Evolutionary conservation across 2,888 invertebrate species (phyloP).

Genomic region (Pimpla rufipes): DNA sequence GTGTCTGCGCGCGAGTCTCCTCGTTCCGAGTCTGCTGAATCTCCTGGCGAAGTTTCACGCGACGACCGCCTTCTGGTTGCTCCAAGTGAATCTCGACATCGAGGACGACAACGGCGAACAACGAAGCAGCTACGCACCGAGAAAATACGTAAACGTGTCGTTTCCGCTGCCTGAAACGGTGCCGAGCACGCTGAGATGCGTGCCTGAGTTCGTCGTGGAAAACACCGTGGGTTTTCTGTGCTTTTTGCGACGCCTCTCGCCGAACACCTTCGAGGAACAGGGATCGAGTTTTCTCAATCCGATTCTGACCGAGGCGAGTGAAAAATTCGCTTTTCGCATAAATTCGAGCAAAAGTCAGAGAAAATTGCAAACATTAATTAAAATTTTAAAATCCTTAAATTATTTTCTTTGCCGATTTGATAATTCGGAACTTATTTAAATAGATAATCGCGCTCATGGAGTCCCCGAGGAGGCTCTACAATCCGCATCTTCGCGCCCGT

Average conservation of each 20-base stretch:
- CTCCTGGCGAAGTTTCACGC: conserved; percentile 92
- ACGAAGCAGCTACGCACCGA: conserved; percentile 88
- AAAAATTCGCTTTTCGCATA: too few species aligned
- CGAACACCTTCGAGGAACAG: conserved; percentile 89
- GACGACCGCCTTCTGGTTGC: conserved; percentile 94
- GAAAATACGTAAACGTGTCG: conserved; percentile 86
- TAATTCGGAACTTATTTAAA: conserved; percentile 45
- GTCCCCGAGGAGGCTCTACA: conserved; percentile 92
- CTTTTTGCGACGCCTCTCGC: conserved; percentile 90
- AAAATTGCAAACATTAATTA: too few species aligned
- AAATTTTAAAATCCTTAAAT: too few species aligned
- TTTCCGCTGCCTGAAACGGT: conserved; percentile 89
- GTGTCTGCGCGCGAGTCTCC: conserved; percentile 91
- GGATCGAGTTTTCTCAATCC: conserved; percentile 89
- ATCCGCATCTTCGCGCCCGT: conserved; percentile 96
- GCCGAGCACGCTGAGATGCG: conserved; percentile 91
- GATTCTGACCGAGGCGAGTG: conserved; percentile 88
- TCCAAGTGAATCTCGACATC: conserved; percentile 91
- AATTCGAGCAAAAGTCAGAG: too few species aligned
- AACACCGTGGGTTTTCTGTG: conserved; percentile 94
- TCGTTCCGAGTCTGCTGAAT: conserved; percentile 91
- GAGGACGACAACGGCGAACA: conserved; percentile 75
- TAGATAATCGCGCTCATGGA: conserved; percentile 95
- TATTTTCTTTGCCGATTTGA: too few species aligned
- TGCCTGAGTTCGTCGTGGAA: conserved; percentile 96